These are phyloP conservation scores for Hydropsyche betteni DNA, from an alignment of 2,888 invertebrate genomes.

Conservation along the genomic window DNA sequence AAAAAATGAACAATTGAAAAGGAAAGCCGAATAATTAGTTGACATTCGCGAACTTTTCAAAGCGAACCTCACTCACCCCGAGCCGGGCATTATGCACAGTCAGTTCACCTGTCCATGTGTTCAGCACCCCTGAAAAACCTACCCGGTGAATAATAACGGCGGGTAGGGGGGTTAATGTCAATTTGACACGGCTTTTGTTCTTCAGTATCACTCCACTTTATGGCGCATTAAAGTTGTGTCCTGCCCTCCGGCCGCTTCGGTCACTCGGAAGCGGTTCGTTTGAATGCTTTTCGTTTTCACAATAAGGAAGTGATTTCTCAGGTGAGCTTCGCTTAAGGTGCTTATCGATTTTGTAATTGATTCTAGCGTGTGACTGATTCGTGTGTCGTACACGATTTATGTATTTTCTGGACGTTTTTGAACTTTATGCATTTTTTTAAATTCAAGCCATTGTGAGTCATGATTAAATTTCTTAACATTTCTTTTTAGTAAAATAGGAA, in stretches of 20 bases:
- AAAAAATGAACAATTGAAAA: too few species aligned
- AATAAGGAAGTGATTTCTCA: conserved; percentile 38
- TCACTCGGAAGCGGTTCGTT: neutral
- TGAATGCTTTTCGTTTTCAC: neutral
- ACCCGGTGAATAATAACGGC: neutral
- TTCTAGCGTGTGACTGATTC: too few species aligned
- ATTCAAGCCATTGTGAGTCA: neutral
- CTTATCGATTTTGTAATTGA: too few species aligned
- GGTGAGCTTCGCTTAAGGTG: neutral
- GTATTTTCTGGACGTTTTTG: neutral
- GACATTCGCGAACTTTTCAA: too few species aligned
- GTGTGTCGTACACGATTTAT: neutral
- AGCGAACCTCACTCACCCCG: too few species aligned
- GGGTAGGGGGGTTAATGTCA: conserved; percentile 50
- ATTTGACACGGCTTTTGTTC: conserved; percentile 52
- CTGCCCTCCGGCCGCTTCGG: conserved; percentile 18
- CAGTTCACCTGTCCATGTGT: conserved; percentile 29
- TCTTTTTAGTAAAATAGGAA: too few species aligned
- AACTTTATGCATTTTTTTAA: neutral
- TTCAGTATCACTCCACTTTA: conserved; percentile 51
- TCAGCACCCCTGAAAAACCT: conserved; percentile 13
- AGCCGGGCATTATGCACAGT: neutral
- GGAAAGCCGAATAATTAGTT: too few species aligned
- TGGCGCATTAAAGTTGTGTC: conserved; percentile 50
- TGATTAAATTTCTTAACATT: too few species aligned